Evolutionary conservation across 2,888 invertebrate species (phyloP).

Genomic region (Dicyrtomina minuta): DNA sequence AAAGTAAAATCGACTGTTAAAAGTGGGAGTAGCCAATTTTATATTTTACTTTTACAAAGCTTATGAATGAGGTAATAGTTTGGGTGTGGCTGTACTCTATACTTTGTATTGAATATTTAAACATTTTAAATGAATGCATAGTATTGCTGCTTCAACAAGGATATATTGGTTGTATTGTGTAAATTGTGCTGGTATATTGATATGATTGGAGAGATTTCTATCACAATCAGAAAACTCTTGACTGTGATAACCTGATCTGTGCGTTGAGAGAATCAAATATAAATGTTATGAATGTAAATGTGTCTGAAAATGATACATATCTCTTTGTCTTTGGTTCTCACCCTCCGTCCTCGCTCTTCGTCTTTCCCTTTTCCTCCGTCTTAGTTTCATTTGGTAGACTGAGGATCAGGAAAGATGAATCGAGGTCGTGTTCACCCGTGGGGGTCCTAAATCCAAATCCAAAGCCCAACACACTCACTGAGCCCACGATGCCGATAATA

Average conservation of each 20-base stretch:
- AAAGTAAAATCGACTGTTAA: no score
- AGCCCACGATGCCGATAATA: no score
- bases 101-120: no score
- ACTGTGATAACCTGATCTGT: neutral
- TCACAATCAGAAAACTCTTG: no score
- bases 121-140: no score
- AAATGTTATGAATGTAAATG: conserved; percentile 12
- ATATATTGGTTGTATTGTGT: neutral
- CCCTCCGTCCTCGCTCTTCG: neutral
- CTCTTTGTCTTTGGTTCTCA: conserved; percentile 10
- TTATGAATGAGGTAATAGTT: no score
- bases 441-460: conserved; percentile 27
- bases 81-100: no score
- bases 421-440: conserved; percentile 29
- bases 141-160: no score
- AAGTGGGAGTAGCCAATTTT: no score
- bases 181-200: neutral
- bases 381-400: no score
- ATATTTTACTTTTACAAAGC: no score
- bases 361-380: neutral
- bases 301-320: no score
- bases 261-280: neutral
- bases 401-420: conserved; percentile 25
- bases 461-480: neutral
- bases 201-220: neutral